Evolutionary conservation across 1,140 invertebrate genomes (phyloP).

Genomic region (Drosophila obscura): DNA sequence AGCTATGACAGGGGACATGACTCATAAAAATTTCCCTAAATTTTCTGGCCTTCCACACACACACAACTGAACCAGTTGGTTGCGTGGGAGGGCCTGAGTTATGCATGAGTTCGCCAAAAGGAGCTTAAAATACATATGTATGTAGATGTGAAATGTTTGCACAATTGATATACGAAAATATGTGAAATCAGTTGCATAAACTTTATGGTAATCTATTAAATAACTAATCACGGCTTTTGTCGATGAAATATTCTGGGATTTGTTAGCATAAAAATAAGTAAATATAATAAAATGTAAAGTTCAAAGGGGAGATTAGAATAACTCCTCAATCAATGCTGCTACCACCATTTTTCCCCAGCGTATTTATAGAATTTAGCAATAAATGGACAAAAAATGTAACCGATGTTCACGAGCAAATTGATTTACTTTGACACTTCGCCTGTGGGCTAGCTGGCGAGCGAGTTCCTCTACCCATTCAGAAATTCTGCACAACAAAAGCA

Average conservation of each 20-base stretch:
- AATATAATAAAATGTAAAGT: not conserved
- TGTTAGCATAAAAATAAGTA: no score
- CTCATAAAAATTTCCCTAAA: constrained; percentile 38
- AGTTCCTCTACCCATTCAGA: not conserved
- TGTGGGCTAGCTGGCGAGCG: constrained; percentile 5
- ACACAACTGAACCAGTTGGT: constrained; percentile 28
- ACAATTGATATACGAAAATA: constrained; percentile 19
- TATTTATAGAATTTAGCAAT: constrained; percentile 24
- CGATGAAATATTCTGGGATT: constrained; percentile 16
- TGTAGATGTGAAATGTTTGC: not conserved
- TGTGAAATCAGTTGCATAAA: constrained; percentile 28
- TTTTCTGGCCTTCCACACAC: constrained; percentile 14
- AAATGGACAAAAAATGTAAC: constrained; percentile 43
- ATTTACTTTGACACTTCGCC: constrained; percentile 59
- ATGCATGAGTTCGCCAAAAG: constrained; percentile 25
- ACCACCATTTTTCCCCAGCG: not conserved
- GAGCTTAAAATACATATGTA: constrained; percentile 15
- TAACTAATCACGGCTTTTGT: constrained; percentile 28
- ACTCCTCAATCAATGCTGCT: not conserved
- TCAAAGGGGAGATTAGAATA: not conserved
- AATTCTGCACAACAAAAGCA: not conserved
- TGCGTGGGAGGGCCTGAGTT: constrained; percentile 17
- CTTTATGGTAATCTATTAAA: constrained; percentile 31
- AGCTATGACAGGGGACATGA: not conserved
- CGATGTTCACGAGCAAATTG: constrained; percentile 47